A percentile compares a stretch with the other conserved stretches of the same genome.
phyloP scores from a whole-genome alignment of 2,797 vertebrate species.

The Enteromius trimaculatus region DNA sequence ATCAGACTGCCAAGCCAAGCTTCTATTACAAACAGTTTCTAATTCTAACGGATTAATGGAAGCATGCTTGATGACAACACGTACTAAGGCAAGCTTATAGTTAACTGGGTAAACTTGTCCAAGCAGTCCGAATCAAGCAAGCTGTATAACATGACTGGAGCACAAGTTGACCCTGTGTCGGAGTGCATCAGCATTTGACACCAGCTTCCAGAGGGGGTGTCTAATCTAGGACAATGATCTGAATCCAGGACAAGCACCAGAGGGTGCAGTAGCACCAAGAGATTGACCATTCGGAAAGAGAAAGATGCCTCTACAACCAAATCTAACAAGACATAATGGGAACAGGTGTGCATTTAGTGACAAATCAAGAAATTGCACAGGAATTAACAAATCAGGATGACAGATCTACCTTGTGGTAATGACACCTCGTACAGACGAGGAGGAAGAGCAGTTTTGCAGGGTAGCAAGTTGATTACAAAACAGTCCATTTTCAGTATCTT shows the following conservation, averaged over 20 bases:
- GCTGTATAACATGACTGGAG: conserved; percentile 29
- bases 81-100: background rate
- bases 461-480: background rate
- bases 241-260: conserved; percentile 9
- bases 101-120: conserved; percentile 12
- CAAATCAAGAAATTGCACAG: conserved; percentile 21
- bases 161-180: conserved; percentile 14
- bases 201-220: conserved; percentile 33
- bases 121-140: conserved; percentile 17
- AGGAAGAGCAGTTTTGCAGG: background rate
- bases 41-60: background rate
- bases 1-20: background rate
- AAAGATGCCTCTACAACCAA: background rate
- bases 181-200: conserved; percentile 25
- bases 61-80: background rate
- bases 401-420: conserved; percentile 30
- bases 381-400: conserved; percentile 31
- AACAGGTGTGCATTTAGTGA: conserved; percentile 27
- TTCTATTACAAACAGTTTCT: background rate
- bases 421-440: background rate
- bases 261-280: background rate
- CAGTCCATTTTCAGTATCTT: background rate
- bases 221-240: conserved; percentile 24
- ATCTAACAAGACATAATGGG: conserved; percentile 37
- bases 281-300: conserved; percentile 4